A percentile compares a stretch with the other conserved stretches of the same genome.
Evolutionary conservation across 1,140 invertebrate genomes (phyloP).

Genomic region (Agraylea sexmaculata): DNA sequence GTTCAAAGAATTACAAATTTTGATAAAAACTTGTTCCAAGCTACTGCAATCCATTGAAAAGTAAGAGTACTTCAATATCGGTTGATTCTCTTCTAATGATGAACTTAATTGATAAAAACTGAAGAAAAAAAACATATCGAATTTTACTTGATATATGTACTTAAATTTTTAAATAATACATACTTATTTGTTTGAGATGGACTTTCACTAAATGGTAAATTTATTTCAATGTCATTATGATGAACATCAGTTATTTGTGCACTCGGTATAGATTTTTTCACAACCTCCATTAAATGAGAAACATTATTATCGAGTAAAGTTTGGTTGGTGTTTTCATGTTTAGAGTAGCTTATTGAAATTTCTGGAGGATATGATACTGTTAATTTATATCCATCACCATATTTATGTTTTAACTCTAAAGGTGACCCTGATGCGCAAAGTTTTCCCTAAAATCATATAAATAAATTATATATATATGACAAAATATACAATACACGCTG

Average conservation of each 20-base stretch:
- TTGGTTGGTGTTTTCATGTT: no score
- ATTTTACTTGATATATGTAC: not conserved
- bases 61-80: constrained; percentile 31
- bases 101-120: constrained; percentile 37
- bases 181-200: constrained; percentile 41
- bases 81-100: constrained; percentile 33
- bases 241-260: constrained; percentile 32
- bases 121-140: constrained; percentile 15
- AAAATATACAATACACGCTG: not conserved
- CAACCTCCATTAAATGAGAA: constrained; percentile 30
- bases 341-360: no score
- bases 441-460: constrained; percentile 38
- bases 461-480: constrained; percentile 2
- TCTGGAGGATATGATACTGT: constrained; percentile 37
- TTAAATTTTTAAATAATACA: constrained; percentile 22
- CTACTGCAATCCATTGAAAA: constrained; percentile 44
- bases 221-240: constrained; percentile 32
- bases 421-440: constrained; percentile 48
- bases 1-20: constrained; percentile 29
- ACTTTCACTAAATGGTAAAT: constrained; percentile 40
- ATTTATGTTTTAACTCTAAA: constrained; percentile 60
- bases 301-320: constrained; percentile 20
- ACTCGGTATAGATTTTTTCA: constrained; percentile 37
- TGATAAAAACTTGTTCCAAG: constrained; percentile 44
- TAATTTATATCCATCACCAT: constrained; percentile 66